Percentiles rank a stretch among this genome's conserved stretches.
Conservation (phyloP, 2,113 vertebrate genomes). For the Stegostoma tigrinum region DNA sequence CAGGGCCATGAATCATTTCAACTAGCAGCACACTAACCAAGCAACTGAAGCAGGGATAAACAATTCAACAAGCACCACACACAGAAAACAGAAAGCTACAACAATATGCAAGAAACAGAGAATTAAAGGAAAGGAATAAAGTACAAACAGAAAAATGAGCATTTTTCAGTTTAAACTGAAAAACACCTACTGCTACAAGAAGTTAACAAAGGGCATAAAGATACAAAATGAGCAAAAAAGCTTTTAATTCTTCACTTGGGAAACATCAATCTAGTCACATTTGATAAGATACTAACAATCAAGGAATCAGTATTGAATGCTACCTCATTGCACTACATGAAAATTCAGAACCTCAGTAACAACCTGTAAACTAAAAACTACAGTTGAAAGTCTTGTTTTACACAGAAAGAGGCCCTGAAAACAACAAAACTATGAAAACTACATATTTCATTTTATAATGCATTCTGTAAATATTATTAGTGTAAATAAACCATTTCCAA, state of each 20-base stretch:
- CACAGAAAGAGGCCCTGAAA: background rate
- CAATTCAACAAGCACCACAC: conserved; percentile 57
- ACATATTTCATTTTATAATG: background rate
- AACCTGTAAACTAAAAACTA: background rate
- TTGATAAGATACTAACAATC: background rate
- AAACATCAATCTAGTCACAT: conserved; percentile 1
- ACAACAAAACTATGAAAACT: background rate
- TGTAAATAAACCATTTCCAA: background rate
- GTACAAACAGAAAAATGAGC: background rate
- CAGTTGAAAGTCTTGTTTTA: background rate
- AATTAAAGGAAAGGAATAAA: background rate
- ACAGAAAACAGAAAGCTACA: background rate
- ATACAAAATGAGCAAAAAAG: background rate
- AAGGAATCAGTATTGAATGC: background rate
- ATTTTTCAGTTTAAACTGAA: background rate
- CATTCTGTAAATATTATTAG: background rate
- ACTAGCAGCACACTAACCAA: conserved; percentile 75
- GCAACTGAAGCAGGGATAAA: conserved; percentile 81
- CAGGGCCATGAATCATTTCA: conserved; percentile 99
- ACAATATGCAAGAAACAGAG: background rate
- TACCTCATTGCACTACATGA: background rate
- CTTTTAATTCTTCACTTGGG: background rate
- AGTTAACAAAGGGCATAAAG: background rate
- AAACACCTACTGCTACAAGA: background rate
- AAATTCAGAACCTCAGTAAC: background rate